A percentile compares a stretch with the other conserved stretches of the same genome.
These are phyloP conservation scores for Brachyopa scutellaris DNA, from an alignment of 2,888 invertebrate genomes.

Conservation along the genomic window DNA sequence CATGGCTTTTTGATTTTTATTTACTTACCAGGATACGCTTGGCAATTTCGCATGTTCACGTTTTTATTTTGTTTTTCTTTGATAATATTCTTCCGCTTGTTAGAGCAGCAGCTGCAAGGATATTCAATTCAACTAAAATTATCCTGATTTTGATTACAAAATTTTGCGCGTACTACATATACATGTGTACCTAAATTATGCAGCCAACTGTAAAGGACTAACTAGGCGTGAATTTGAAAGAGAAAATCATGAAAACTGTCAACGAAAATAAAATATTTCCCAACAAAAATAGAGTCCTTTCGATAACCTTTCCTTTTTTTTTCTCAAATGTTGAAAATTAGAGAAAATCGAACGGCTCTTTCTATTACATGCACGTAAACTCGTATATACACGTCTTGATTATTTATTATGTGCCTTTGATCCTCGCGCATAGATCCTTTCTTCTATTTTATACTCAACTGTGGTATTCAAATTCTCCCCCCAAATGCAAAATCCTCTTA, in stretches of 20 bases:
- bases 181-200: constrained; percentile 29
- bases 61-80: background rate
- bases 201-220: constrained; percentile 62
- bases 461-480: constrained; percentile 50
- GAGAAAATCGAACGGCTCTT: constrained; percentile 1
- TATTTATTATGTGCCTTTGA: constrained; percentile 70
- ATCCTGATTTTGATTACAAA: constrained; percentile 61
- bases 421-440: constrained; percentile 54
- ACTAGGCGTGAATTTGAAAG: constrained; percentile 68
- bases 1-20: constrained; percentile 69
- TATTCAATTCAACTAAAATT: constrained; percentile 34
- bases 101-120: constrained; percentile 60
- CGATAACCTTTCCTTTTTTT: constrained; percentile 34
- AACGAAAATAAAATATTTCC: constrained; percentile 50
- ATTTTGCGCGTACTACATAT: constrained; percentile 57
- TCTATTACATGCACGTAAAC: no score
- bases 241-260: constrained; percentile 64
- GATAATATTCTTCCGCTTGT: background rate
- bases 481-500: constrained; percentile 70
- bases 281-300: background rate
- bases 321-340: constrained; percentile 27
- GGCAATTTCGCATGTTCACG: constrained; percentile 49
- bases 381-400: constrained; percentile 26
- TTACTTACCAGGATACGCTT: constrained; percentile 61
- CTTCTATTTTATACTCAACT: constrained; percentile 11